phyloP scores from a whole-genome alignment of 2,113 vertebrate genomes.

The Isichthys henryi region DNA sequence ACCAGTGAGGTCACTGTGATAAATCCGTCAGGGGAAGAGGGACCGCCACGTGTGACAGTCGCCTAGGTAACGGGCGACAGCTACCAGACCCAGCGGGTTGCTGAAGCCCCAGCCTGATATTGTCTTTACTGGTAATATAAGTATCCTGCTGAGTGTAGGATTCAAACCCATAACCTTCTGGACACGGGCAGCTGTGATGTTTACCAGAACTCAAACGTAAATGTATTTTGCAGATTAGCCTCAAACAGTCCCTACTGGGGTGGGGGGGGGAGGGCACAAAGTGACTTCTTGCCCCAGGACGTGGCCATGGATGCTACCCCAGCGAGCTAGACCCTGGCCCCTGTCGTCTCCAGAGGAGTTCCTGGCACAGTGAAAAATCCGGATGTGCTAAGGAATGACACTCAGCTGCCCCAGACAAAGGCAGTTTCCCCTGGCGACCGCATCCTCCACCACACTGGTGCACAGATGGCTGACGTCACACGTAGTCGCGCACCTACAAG shows the following conservation, averaged over 20 bases:
- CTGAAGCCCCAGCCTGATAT: not conserved
- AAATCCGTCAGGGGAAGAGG: not conserved
- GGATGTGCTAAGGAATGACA: not conserved
- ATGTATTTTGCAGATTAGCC: not conserved
- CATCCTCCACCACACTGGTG: not conserved
- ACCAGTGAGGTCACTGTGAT: conserved; percentile 7
- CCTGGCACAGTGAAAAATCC: not conserved
- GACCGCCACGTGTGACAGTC: not conserved
- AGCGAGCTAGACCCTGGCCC: not conserved
- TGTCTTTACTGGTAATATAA: not conserved
- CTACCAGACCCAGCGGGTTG: not conserved
- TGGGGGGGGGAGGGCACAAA: not conserved
- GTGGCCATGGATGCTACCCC: not conserved
- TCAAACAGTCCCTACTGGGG: not conserved
- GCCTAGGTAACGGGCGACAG: not conserved
- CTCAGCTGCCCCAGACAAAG: not conserved
- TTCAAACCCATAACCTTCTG: not conserved
- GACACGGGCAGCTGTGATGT: not conserved
- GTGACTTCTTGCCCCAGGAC: not conserved
- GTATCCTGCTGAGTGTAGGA: not conserved
- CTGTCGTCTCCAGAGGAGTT: not conserved
- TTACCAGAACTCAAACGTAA: not conserved
- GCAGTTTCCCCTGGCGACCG: not conserved
- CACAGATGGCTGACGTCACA: not conserved
- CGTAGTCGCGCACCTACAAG: not conserved